A percentile compares a stretch with the other conserved stretches of the same genome.
These are phyloP conservation scores for Rotaria magnacalcarata DNA, from an alignment of 2,888 invertebrate genomes.

Conservation along the genomic window DNA sequence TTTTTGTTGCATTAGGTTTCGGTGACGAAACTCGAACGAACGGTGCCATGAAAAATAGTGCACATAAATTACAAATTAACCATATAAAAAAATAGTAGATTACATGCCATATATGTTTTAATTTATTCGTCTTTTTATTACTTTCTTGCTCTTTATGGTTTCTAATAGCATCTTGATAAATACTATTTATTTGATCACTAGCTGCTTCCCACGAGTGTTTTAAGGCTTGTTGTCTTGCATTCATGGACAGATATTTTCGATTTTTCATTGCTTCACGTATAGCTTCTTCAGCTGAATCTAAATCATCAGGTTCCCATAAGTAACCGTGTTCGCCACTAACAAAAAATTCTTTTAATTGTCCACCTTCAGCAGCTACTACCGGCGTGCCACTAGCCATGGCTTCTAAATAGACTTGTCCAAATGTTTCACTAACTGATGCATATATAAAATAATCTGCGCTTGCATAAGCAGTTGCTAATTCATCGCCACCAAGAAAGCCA, in stretches of 20 bases:
- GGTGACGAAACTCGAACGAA: background rate
- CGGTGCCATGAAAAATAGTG: conserved; percentile 19
- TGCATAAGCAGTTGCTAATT: conserved; percentile 43
- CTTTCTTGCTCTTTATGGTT: no score
- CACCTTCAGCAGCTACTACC: conserved; percentile 41
- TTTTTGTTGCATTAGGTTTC: background rate
- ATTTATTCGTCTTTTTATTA: background rate
- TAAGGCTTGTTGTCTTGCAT: conserved; percentile 40
- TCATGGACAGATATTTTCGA: background rate
- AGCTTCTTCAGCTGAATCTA: conserved; percentile 39
- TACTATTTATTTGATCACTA: conserved; percentile 38
- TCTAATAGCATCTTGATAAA: conserved; percentile 1
- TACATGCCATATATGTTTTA: background rate
- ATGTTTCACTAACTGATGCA: conserved; percentile 45
- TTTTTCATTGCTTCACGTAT: conserved; percentile 35
- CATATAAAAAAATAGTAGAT: background rate
- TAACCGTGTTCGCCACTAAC: conserved; percentile 43
- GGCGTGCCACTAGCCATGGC: conserved; percentile 46
- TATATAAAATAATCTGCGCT: conserved; percentile 46
- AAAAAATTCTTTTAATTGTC: conserved; percentile 46
- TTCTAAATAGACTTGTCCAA: conserved; percentile 47
- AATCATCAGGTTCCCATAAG: conserved; percentile 43
- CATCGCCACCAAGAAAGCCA: conserved; percentile 44
- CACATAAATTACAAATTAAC: background rate
- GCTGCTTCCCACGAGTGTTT: conserved; percentile 45